Base-by-base conservation (phyloP, 1,140 invertebrate species). In the Neodiprion lecontei region DNA sequence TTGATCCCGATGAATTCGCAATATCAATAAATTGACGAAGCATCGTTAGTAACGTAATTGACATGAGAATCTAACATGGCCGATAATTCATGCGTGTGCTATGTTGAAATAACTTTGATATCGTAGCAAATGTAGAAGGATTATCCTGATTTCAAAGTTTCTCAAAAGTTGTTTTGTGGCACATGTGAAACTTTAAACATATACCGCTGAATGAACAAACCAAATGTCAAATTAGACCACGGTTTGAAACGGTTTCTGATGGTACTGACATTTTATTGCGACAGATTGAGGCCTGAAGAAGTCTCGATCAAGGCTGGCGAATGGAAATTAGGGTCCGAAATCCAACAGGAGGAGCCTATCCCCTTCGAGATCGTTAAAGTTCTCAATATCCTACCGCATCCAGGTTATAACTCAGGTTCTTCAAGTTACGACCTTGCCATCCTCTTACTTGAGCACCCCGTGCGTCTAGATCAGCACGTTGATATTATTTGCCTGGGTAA, bases 251-350 rank as follows among this genome's bases (percentile, higher is more conserved):
- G 28, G 28, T 40, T 40, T 40, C 28, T 40, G 28, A 40, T 5
- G 28, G 28, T 40, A 40, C 28, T 40, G 28, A 40, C 53, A 61
- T 61, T 61, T 61, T 61, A 8, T 17, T 14, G 9, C 9, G 8
- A 61, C 53, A 93, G 92, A 70, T 81, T 92, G 11, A 83, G 89
- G 11, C 89, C 93, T 1, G 88, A 90, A 47, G 93, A 95, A 77
- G 85, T 96, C 1, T 90, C 93, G 0, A 91, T 96, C 69, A 95
- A 96, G 83, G 92, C 93, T 3, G 95, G 95, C 9, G 95, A 95
- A 92, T 96, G 94, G 94, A 94, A 95, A 84, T 88, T 96, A n/a
- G 93, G 93, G 49, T 92, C 93, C 74, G 92, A 94, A 73, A 77
- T 87, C 8, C 80, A 84, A 74, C 82, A 88, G 69, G 93, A 94